Percentiles rank a stretch among this genome's conserved stretches.
Conservation (phyloP, 2,797 vertebrate species). For the Paratrypauchen microcephalus region DNA sequence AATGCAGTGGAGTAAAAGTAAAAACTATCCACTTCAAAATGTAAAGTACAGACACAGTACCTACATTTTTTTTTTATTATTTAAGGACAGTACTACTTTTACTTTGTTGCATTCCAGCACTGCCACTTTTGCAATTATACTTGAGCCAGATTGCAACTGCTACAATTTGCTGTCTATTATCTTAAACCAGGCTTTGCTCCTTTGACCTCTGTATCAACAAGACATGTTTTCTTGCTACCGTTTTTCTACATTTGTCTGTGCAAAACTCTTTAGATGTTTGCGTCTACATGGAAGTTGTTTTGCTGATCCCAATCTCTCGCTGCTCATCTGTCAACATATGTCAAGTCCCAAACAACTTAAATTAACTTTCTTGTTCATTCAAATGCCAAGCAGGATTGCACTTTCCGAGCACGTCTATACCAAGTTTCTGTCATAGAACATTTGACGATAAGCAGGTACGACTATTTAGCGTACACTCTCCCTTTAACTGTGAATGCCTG, state of each 20-base stretch:
- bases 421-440: background rate
- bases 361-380: background rate
- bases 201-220: background rate
- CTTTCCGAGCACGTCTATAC: background rate
- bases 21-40: too few species aligned
- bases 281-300: background rate
- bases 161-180: background rate
- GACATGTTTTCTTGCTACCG: background rate
- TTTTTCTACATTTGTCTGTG: background rate
- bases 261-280: background rate
- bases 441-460: background rate
- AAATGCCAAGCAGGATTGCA: background rate
- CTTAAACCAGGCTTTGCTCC: background rate
- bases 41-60: too few species aligned
- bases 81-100: too few species aligned
- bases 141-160: background rate
- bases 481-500: conserved; percentile 32
- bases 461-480: conserved; percentile 20
- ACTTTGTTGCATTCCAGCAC: too few species aligned
- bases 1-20: too few species aligned
- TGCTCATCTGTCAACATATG: background rate
- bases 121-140: background rate
- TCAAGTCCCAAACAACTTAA: background rate
- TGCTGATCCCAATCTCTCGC: background rate
- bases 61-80: too few species aligned